These are phyloP conservation scores for Sturnira hondurensis DNA, from an alignment of 2,113 vertebrate genomes.

Conservation along the genomic window DNA sequence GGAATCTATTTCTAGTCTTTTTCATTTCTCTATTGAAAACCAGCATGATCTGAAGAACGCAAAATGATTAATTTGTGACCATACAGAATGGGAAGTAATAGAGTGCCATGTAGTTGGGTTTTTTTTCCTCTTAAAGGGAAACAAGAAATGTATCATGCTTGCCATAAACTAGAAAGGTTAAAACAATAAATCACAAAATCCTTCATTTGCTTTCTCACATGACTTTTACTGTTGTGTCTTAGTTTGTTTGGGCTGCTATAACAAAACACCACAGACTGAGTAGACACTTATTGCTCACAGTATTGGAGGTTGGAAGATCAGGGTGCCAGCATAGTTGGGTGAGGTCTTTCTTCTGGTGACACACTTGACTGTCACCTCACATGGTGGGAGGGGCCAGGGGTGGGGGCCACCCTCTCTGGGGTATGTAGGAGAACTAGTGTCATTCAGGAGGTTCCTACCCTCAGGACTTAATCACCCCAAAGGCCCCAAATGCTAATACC, in stretches of 20 bases:
- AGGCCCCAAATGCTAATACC: background rate
- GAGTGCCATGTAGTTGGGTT: background rate
- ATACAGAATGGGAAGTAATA: background rate
- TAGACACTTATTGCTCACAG: background rate
- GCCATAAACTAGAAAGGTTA: background rate
- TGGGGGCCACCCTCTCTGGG: too few species aligned
- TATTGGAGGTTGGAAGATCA: background rate
- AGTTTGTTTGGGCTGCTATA: background rate
- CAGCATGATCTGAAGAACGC: background rate
- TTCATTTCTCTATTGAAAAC: conserved; percentile 19
- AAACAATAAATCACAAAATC: background rate
- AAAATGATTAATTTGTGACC: background rate
- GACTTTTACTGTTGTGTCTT: background rate
- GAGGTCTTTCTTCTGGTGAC: background rate
- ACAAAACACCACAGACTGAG: background rate
- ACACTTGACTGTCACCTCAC: background rate
- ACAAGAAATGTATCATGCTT: background rate
- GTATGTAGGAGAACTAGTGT: background rate
- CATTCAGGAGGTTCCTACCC: background rate
- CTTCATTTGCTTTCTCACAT: background rate
- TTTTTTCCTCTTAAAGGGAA: background rate
- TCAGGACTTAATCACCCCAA: background rate
- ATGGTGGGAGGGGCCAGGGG: background rate
- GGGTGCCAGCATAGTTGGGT: background rate
- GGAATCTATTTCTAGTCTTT: background rate